Evolutionary conservation across 2,888 invertebrate species (phyloP).

Genomic region (Leucophenga montana): DNA sequence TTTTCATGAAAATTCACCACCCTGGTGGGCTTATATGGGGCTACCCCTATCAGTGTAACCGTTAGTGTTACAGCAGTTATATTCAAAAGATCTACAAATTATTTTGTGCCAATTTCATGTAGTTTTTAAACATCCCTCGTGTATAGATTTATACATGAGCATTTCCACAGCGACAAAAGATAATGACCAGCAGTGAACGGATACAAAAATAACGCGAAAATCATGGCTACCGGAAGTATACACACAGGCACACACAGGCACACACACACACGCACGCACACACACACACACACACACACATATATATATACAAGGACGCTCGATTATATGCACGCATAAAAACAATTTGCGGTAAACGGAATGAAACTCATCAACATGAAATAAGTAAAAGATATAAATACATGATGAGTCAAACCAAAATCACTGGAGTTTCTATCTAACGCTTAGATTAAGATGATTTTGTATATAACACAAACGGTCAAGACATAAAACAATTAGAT

Average conservation of each 20-base stretch:
- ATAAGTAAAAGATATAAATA: background rate
- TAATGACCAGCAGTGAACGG: no score
- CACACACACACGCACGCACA: background rate
- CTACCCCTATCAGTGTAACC: no score
- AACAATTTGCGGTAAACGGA: background rate
- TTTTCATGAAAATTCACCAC: no score
- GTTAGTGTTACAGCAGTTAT: no score
- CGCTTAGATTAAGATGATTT: background rate
- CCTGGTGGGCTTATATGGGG: no score
- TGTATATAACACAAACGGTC: no score
- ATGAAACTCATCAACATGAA: background rate
- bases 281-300: background rate
- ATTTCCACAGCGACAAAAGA: no score
- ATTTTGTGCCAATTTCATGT: no score
- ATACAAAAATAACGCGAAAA: constrained; percentile 5
- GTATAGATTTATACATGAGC: no score
- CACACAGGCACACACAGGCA: background rate
- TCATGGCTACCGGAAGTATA: constrained; percentile 1
- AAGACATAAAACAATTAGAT: no score
- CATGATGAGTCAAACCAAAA: background rate
- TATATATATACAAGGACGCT: background rate
- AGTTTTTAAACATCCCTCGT: no score
- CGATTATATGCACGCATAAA: background rate
- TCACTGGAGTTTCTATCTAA: background rate
- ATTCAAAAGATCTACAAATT: no score